These are phyloP conservation scores for Drosophila sucinea DNA, from an alignment of 1,140 invertebrate species.

Conservation along the genomic window DNA sequence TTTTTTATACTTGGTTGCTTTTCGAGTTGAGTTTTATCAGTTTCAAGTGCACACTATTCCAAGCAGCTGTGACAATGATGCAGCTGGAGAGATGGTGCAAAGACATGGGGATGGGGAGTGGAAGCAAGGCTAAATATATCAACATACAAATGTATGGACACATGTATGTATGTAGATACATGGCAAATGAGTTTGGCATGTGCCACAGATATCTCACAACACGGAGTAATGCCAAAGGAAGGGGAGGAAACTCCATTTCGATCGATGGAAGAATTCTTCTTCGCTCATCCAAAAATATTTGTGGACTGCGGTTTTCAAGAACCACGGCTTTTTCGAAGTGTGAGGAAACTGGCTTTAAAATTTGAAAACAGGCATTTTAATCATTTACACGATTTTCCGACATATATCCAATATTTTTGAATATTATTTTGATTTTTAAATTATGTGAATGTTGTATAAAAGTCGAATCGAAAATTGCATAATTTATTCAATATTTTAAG, in stretches of 20 bases:
- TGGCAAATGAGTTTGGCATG: slow-evolving; percentile 74
- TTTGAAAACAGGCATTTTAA: no score
- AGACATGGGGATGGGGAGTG: background rate
- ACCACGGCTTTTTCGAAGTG: no score
- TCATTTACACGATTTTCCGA: no score
- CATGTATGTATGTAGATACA: background rate
- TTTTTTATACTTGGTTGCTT: slow-evolving; percentile 24
- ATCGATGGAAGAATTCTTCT: no score
- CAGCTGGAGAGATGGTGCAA: slow-evolving; percentile 3
- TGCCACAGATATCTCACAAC: slow-evolving; percentile 48
- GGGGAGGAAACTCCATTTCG: background rate
- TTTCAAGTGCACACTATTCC: slow-evolving; percentile 37
- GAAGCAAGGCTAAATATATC: slow-evolving; percentile 62
- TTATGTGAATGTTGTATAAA: no score
- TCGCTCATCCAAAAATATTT: no score
- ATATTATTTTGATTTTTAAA: no score
- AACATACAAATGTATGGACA: slow-evolving; percentile 49
- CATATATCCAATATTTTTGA: no score
- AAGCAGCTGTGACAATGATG: slow-evolving; percentile 42
- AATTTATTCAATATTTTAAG: no score
- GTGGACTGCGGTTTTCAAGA: no score
- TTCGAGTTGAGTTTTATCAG: slow-evolving; percentile 44
- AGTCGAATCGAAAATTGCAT: no score
- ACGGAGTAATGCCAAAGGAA: background rate
- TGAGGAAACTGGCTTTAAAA: no score